A percentile compares a stretch with the other conserved stretches of the same genome.
These are phyloP conservation scores for Heterotilapia buettikoferi DNA, from an alignment of 2,113 vertebrate species.

Conservation along the genomic window DNA sequence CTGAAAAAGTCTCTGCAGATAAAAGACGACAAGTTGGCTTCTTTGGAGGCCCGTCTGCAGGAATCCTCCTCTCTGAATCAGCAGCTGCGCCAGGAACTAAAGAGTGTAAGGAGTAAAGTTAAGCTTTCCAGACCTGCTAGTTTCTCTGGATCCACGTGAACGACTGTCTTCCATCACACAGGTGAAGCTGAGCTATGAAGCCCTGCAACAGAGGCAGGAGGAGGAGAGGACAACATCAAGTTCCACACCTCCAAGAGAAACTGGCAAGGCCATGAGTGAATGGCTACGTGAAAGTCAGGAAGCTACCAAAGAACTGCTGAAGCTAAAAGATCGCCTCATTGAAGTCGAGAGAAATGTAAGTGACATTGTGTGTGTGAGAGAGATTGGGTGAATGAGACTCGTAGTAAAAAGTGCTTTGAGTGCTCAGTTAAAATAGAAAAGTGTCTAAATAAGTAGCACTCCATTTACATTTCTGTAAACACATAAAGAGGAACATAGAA, in stretches of 20 bases:
- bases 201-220: constrained; percentile 89
- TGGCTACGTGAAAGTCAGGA: constrained; percentile 94
- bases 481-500: not conserved
- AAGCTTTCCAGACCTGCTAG: not conserved
- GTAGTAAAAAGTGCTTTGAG: not conserved
- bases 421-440: not conserved
- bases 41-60: constrained; percentile 87
- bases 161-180: constrained; percentile 29
- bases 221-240: constrained; percentile 79
- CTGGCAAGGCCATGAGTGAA: constrained; percentile 74
- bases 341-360: constrained; percentile 81
- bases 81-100: constrained; percentile 90
- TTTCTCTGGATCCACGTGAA: not conserved
- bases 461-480: not conserved
- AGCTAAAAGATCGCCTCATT: constrained; percentile 92
- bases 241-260: constrained; percentile 72
- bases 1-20: constrained; percentile 93
- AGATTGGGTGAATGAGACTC: accelerated
- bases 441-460: not conserved
- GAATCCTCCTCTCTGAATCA: constrained; percentile 91
- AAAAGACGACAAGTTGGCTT: constrained; percentile 93
- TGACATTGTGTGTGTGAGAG: not conserved
- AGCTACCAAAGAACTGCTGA: constrained; percentile 88
- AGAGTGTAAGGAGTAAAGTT: constrained; percentile 75
- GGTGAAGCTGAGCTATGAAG: constrained; percentile 96